A percentile compares a stretch with the other conserved stretches of the same genome.
phyloP scores from a whole-genome alignment of 2,888 invertebrate genomes.

The Cetonia aurata region DNA sequence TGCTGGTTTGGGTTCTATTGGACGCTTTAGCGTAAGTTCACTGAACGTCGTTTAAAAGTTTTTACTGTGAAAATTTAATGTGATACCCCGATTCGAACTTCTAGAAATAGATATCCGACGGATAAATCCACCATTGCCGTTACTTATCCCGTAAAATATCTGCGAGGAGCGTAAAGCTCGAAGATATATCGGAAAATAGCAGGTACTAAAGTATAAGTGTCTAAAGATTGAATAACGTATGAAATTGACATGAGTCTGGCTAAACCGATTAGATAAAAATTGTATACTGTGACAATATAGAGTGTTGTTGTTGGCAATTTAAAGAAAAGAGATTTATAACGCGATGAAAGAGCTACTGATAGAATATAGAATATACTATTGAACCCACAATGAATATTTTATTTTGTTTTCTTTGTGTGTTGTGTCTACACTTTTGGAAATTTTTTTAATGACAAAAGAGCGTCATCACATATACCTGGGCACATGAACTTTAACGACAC shows the following conservation, averaged over 20 bases:
- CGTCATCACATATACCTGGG: too few relatives aligned
- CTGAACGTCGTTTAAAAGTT: conserved; percentile 32
- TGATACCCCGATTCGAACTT: conserved; percentile 33
- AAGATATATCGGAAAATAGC: neutral
- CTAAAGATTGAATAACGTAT: neutral
- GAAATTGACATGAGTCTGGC: neutral
- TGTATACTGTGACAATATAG: too few relatives aligned
- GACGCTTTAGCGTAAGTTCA: conserved; percentile 25
- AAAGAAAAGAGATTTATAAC: too few relatives aligned
- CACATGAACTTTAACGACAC: too few relatives aligned
- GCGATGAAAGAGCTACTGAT: too few relatives aligned
- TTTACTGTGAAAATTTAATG: conserved; percentile 38
- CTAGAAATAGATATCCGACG: conserved; percentile 22
- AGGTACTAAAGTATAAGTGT: conserved; percentile 11
- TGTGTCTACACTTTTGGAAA: too few relatives aligned
- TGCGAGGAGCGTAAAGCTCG: conserved; percentile 7
- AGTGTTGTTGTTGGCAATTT: too few relatives aligned
- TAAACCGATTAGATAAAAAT: too few relatives aligned
- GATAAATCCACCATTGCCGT: conserved; percentile 21
- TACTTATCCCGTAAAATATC: conserved; percentile 23
- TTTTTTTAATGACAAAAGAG: too few relatives aligned
- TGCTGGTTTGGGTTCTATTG: conserved; percentile 27
- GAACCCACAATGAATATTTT: too few relatives aligned
- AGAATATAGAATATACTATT: too few relatives aligned
- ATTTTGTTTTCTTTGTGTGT: too few relatives aligned